These are phyloP conservation scores for Eurosta solidaginis DNA, from an alignment of 1,140 invertebrate genomes.

Conservation along the genomic window DNA sequence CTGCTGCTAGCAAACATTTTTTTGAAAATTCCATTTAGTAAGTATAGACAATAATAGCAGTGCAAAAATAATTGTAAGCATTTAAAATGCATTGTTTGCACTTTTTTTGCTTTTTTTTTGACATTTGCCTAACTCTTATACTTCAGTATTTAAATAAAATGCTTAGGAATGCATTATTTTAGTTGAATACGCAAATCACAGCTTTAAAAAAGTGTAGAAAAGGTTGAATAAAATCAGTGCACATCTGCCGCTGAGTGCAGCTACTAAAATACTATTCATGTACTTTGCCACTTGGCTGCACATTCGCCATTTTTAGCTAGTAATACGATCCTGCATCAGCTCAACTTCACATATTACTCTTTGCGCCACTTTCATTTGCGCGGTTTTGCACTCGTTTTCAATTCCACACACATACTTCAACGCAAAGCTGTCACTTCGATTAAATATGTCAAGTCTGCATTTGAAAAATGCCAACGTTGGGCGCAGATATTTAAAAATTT, in stretches of 20 bases:
- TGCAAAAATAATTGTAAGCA: too few relatives aligned
- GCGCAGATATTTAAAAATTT: not conserved
- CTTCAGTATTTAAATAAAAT: not conserved
- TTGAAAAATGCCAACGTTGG: not conserved
- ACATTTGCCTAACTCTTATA: not conserved
- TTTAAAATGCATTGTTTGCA: not conserved
- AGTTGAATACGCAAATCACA: not conserved
- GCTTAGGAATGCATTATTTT: not conserved
- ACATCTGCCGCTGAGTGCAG: not conserved
- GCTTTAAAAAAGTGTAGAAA: not conserved
- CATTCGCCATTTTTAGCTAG: not conserved
- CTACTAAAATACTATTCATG: conserved; percentile 8
- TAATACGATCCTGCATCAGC: not conserved
- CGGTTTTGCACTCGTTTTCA: not conserved
- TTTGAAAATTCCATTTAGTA: not conserved
- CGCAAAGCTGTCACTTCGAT: not conserved
- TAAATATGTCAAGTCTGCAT: not conserved
- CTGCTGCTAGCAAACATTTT: not conserved
- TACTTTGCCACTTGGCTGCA: not conserved
- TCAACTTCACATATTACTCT: not conserved
- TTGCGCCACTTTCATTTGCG: too few relatives aligned
- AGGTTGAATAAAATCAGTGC: not conserved
- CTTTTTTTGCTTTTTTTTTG: not conserved
- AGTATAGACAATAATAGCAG: not conserved
- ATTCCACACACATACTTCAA: not conserved